These are phyloP conservation scores for Euproctis similis DNA, from an alignment of 2,888 invertebrate genomes.

Conservation along the genomic window DNA sequence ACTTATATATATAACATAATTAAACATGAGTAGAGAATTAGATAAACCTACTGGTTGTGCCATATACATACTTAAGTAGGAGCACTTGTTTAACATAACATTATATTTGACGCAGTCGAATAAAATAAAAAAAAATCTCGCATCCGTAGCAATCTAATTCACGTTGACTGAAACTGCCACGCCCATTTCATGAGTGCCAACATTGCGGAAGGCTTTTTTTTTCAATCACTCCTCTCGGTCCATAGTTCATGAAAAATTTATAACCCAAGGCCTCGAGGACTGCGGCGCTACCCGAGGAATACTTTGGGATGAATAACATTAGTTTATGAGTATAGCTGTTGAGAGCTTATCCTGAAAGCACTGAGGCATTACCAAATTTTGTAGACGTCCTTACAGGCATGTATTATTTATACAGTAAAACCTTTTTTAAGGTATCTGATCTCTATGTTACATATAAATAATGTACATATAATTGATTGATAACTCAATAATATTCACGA, in stretches of 20 bases:
- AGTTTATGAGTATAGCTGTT: slow-evolving; percentile 53
- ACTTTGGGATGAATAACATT: slow-evolving; percentile 61
- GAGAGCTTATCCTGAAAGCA: slow-evolving; percentile 27
- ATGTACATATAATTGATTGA: no score
- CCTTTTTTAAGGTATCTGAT: no score
- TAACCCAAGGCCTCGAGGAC: slow-evolving; percentile 32
- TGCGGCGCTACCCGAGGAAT: slow-evolving; percentile 43
- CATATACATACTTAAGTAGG: no score
- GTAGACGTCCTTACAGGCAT: slow-evolving; percentile 28
- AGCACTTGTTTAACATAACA: no score
- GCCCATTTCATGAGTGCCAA: slow-evolving; percentile 45
- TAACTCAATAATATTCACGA: no score
- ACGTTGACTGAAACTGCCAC: slow-evolving; percentile 8
- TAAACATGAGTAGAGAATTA: no score
- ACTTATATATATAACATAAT: no score
- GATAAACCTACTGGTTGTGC: no score
- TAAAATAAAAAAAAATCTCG: no score
- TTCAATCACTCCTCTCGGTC: slow-evolving; percentile 54
- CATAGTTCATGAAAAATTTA: slow-evolving; percentile 70
- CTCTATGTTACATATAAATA: no score
- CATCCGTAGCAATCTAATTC: neutral
- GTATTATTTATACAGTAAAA: no score
- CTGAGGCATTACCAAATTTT: slow-evolving; percentile 48
- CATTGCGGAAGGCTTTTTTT: slow-evolving; percentile 53
- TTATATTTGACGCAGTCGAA: no score